Percentiles rank a stretch among this genome's conserved stretches.
These are phyloP conservation scores for Catharus ustulatus DNA, from an alignment of 2,797 vertebrate genomes.

Conservation along the genomic window DNA sequence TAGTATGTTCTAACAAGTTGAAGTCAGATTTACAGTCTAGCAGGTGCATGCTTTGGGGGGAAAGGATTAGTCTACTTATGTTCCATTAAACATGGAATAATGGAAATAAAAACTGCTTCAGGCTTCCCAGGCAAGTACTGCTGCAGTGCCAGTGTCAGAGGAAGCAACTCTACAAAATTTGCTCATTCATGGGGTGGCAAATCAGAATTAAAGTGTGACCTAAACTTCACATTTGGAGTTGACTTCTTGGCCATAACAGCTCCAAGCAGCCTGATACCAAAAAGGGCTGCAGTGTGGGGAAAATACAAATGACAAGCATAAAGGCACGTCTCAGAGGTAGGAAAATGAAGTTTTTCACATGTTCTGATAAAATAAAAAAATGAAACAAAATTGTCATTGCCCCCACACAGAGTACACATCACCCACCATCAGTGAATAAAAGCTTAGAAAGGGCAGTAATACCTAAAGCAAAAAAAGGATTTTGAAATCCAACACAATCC, in stretches of 20 bases:
- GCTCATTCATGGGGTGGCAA: background rate
- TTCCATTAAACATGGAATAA: background rate
- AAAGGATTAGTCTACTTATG: background rate
- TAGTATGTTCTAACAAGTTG: background rate
- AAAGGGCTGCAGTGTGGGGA: background rate
- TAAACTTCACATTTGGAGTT: background rate
- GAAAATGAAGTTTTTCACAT: background rate
- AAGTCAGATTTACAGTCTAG: background rate
- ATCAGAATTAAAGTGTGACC: background rate
- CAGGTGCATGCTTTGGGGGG: background rate
- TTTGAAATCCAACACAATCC: background rate
- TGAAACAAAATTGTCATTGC: background rate
- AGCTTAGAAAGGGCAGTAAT: background rate
- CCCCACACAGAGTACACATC: fast-evolving
- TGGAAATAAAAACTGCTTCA: background rate
- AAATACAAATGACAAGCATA: background rate
- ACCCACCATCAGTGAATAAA: background rate
- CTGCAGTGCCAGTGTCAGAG: background rate
- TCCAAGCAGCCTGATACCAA: background rate
- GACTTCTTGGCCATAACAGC: background rate
- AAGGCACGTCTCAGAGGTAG: fast-evolving
- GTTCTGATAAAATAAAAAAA: background rate
- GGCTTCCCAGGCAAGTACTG: background rate
- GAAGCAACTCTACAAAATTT: background rate
- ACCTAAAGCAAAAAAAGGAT: background rate